Evolutionary conservation across 2,797 vertebrate genomes (phyloP).

Genomic region (Platyrinchus mystaceus): DNA sequence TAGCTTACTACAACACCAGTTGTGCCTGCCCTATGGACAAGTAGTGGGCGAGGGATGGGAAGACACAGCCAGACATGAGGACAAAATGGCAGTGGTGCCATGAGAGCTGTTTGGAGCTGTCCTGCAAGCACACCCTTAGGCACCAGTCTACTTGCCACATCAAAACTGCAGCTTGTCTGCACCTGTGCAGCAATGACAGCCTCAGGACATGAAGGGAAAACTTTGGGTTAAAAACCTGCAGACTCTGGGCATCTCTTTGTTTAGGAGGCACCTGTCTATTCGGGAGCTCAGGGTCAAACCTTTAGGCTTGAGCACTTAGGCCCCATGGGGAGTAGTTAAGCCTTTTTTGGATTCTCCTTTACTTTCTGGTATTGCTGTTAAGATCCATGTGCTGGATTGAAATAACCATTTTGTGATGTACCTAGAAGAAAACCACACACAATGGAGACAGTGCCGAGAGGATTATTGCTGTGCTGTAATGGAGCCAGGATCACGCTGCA

Average conservation of each 20-base stretch:
- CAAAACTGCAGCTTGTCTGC: background rate
- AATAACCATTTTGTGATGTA: background rate
- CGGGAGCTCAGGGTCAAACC: background rate
- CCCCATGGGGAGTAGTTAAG: background rate
- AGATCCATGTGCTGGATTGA: background rate
- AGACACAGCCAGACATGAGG: background rate
- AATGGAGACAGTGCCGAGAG: background rate
- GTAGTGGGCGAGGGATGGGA: rapidly evolving
- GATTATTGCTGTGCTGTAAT: background rate
- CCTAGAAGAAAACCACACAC: background rate
- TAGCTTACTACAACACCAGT: background rate
- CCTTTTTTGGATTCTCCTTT: background rate
- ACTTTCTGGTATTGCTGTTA: background rate
- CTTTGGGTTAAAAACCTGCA: background rate
- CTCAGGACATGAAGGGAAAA: background rate
- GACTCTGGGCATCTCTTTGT: background rate
- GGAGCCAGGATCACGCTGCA: background rate
- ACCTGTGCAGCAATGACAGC: background rate
- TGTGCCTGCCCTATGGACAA: background rate
- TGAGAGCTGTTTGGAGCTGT: background rate
- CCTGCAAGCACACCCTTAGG: background rate
- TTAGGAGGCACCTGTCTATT: background rate
- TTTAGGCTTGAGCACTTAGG: background rate
- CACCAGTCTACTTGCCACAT: background rate
- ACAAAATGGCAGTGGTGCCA: background rate